Base-by-base conservation (phyloP, 2,113 vertebrate genomes). In the Elaphurus davidianus region DNA sequence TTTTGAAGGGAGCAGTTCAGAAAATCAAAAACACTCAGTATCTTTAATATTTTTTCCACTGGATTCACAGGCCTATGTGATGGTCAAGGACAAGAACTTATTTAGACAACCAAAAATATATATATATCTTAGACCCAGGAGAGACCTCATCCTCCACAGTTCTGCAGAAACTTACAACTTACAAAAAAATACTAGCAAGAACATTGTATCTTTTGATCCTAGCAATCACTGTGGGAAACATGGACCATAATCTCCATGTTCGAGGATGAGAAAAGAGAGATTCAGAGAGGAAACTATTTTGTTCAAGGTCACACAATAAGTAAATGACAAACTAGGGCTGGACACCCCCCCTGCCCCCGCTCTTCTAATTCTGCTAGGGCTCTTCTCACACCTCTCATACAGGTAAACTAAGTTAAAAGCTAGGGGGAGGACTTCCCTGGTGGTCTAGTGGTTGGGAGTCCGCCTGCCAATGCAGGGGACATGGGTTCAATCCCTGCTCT, bases 1-100 rank as follows among this genome's bases (percentile, higher is more conserved):
- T 92, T 95, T 71, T 91, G 28, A 94, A 95, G 59, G 43, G 81
- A 17, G 30, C 33, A 54, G 84, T 95, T 98, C 82, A 81, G 93
- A 79, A 93, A 87, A 97, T 89, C 64, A 88, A 96, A 96, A 96
- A 86, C 67, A 94, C 27, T 84, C 40, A 55, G 21, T 57, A 83
- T 94, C 71, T 83, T 95, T 90, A 96, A 30, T 10, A 40, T 74
- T 94, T 88, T 82, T 89, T 47, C 76, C 71, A 52, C 52, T 36
- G 57, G 59, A 90, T 85, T 92, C 55, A 79, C 8, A 87, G 27
- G 17, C 36, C 13, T 30, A 21, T 1, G 4, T 54, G 25, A 93
- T 47, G 28, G 54, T 67, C 88, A 97, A 95, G 33, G 36, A 82
- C 91, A 91, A 93, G 12, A 16, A 36, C 60, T 95, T 96, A 67